These are phyloP conservation scores for Drosophila kambysellisi DNA, from an alignment of 2,888 invertebrate species.

Conservation along the genomic window DNA sequence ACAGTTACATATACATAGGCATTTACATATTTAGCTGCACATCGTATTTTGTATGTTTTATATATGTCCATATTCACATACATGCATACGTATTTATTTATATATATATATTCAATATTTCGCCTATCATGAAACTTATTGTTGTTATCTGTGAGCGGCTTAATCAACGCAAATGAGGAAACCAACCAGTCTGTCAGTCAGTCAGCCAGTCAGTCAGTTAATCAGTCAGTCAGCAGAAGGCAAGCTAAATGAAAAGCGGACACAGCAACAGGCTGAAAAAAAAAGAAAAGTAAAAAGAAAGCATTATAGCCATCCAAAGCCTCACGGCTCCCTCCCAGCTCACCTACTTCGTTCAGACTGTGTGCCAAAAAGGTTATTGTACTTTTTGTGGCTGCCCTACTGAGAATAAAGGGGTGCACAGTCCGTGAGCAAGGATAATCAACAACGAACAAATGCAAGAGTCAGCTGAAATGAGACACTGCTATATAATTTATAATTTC, in stretches of 20 bases:
- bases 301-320: constrained; percentile 1
- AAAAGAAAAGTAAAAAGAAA: not conserved
- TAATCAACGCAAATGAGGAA: constrained; percentile 71
- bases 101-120: not conserved
- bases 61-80: not conserved
- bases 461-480: constrained; percentile 42
- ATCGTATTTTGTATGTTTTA: not conserved
- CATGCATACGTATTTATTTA: not conserved
- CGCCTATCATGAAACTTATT: constrained; percentile 59
- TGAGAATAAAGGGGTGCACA: constrained; percentile 27
- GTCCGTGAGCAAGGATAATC: constrained; percentile 50
- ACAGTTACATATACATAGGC: constrained; percentile 13
- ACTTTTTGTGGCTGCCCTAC: constrained; percentile 39
- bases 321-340: not conserved
- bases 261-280: constrained; percentile 59
- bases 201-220: constrained; percentile 12
- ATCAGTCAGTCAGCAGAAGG: constrained; percentile 24
- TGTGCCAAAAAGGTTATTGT: constrained; percentile 53
- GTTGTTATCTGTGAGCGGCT: constrained; percentile 58
- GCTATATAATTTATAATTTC: constrained; percentile 24
- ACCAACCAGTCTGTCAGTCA: constrained; percentile 26
- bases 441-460: constrained; percentile 28
- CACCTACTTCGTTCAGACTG: constrained; percentile 1
- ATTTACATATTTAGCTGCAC: constrained; percentile 3
- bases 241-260: constrained; percentile 18